Conservation (phyloP, 2,797 vertebrate genomes). For the Carapus acus region DNA sequence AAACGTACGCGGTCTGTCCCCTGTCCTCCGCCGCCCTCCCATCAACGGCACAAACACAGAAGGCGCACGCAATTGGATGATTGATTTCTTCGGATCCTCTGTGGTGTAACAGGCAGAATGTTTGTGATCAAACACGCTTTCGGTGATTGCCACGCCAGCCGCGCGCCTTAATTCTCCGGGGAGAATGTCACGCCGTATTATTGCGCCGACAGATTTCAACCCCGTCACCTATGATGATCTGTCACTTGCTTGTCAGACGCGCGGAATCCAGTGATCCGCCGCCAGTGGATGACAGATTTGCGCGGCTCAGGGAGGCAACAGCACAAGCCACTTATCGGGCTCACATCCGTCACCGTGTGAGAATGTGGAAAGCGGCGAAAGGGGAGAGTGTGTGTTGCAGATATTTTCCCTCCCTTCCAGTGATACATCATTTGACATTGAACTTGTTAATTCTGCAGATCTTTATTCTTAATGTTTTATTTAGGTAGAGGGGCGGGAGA, state of each 20-base stretch:
- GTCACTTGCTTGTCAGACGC: conserved; percentile 53
- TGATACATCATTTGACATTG: conserved; percentile 24
- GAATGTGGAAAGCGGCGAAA: conserved; percentile 22
- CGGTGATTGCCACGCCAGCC: conserved; percentile 30
- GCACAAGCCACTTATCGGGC: conserved; percentile 49
- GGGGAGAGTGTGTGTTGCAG: conserved; percentile 27
- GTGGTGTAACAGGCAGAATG: background rate
- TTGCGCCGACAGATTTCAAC: conserved; percentile 45
- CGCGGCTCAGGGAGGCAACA: conserved; percentile 53
- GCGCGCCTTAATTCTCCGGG: conserved; percentile 37
- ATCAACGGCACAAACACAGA: too few species aligned
- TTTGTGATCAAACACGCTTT: conserved; percentile 30
- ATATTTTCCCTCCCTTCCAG: conserved; percentile 28
- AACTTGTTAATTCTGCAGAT: conserved; percentile 34
- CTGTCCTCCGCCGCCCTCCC: too few species aligned
- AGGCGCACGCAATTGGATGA: background rate
- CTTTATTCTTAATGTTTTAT: conserved; percentile 25
- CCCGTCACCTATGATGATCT: conserved; percentile 43
- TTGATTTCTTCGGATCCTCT: background rate
- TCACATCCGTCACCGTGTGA: conserved; percentile 40
- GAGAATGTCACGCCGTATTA: conserved; percentile 49
- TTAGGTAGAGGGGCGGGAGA: conserved; percentile 3
- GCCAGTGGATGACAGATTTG: conserved; percentile 54
- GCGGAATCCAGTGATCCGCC: conserved; percentile 46
- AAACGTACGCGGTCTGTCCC: too few species aligned